Evolutionary conservation across 2,113 vertebrate species (phyloP).

Genomic region (Mustela nigripes): DNA sequence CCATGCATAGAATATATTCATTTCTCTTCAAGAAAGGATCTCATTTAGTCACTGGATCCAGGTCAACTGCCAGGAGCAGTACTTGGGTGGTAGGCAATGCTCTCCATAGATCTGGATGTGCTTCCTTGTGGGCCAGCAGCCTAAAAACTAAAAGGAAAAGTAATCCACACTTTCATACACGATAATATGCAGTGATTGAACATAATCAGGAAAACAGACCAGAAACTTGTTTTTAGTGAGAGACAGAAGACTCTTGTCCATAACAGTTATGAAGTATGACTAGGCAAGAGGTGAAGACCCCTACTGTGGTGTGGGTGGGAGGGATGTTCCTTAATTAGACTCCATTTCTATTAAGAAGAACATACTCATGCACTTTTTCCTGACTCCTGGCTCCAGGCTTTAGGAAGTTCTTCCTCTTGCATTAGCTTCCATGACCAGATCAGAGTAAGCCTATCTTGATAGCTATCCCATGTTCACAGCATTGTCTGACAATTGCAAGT

Average conservation of each 20-base stretch:
- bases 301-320: not conserved
- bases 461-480: not conserved
- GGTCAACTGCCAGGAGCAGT: not conserved
- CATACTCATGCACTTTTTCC: not conserved
- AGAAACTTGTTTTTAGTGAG: not conserved
- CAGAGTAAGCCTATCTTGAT: not conserved
- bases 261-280: not conserved
- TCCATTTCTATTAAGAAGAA: not conserved
- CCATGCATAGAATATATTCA: not conserved
- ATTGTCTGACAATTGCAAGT: not conserved
- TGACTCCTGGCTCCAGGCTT: not conserved
- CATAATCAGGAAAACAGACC: not conserved
- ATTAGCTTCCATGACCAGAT: not conserved
- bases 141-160: not conserved
- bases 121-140: not conserved
- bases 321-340: not conserved
- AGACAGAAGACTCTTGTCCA: not conserved
- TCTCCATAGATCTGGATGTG: not conserved
- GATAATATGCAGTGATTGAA: not conserved
- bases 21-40: not conserved
- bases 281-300: not conserved
- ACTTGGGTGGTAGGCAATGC: not conserved
- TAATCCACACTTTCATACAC: not conserved
- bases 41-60: not conserved
- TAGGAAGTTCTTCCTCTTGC: not conserved